Evolutionary conservation across 2,113 vertebrate genomes (phyloP), one percentile per base, ranked within the genome.

Genomic region (Spheniscus mendiculus): DNA sequence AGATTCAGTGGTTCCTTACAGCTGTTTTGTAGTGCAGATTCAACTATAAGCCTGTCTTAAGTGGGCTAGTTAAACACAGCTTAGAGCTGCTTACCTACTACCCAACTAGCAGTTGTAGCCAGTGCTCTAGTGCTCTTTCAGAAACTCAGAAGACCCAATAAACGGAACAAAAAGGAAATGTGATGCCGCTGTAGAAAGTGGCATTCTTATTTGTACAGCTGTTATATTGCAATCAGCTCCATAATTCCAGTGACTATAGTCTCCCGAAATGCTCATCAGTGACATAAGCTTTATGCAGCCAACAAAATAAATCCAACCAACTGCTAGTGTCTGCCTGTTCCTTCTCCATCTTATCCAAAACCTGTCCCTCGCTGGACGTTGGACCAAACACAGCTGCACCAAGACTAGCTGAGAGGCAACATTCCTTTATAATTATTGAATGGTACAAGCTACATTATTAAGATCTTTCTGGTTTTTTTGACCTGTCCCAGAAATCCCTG

Each of bases 341-440:
- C 12, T 49, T 74, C 34, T 38, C 11, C 34, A 13, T 29, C 23
- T 45, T 36, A 40, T 17, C 10, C 74, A 40, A 67, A 87, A 29
- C 0, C 0, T 2, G 1, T 59, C 17, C 26, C 23, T 65, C 11
- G 3, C 4, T 42, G 36, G 47, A n/a, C 32, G 15, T 23, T 38
- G 44, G 50, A 62, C 5, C 29, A 74, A 81, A 84, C 1, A 6
- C 29, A 70, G 13, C 29, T 52, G 9, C 70, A 58, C 22, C 27
- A 30, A 69, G 50, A 20, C 4, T 40, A 52, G 5, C 27, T 76
- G 30, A 74, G 6, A 32, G 14, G 3, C 7, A 53, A 42, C 20
- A 71, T 73, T 50, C 9, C 29, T 20, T 83, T 38, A 44, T 18
- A 15, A 42, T 38, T 83, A 80, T 0, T 45, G 38, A 73, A 58